Evolutionary conservation across 2,113 vertebrate species (phyloP).

Genomic region (Microcebus tavaratra): DNA sequence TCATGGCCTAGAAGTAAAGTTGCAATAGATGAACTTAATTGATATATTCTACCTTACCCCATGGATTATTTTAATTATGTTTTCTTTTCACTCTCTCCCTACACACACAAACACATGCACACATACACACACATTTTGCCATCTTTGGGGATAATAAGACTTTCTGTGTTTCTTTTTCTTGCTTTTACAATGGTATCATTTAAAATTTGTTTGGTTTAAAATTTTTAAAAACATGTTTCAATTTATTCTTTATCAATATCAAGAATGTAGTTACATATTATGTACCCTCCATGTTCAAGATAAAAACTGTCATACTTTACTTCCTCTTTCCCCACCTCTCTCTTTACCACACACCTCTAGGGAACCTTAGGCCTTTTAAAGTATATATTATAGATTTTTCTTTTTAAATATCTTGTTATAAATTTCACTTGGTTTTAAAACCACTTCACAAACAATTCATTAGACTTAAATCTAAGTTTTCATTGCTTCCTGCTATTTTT

Average conservation of each 20-base stretch:
- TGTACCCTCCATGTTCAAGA: not conserved
- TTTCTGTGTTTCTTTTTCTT: not conserved
- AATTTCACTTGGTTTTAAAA: conserved; percentile 24
- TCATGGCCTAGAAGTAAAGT: not conserved
- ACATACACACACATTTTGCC: not conserved
- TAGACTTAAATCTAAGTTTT: not conserved
- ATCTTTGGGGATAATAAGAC: not conserved
- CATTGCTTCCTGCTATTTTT: not conserved
- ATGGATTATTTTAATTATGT: not conserved
- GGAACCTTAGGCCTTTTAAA: not conserved
- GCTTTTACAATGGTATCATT: not conserved
- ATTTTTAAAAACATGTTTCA: not conserved
- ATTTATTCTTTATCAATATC: not conserved
- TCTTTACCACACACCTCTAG: not conserved
- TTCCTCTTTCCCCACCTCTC: not conserved
- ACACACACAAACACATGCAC: not conserved
- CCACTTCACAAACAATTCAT: not conserved
- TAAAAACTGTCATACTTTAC: not conserved
- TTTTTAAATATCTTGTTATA: conserved; percentile 1
- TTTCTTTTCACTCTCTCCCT: not conserved
- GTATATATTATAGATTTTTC: not conserved
- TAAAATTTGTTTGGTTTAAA: not conserved
- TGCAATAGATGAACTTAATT: not conserved
- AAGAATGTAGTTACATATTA: not conserved
- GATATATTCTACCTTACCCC: not conserved